Evolutionary conservation across 2,113 vertebrate species (phyloP), one percentile per base, ranked within the genome.

Genomic region (Bucco capensis): DNA sequence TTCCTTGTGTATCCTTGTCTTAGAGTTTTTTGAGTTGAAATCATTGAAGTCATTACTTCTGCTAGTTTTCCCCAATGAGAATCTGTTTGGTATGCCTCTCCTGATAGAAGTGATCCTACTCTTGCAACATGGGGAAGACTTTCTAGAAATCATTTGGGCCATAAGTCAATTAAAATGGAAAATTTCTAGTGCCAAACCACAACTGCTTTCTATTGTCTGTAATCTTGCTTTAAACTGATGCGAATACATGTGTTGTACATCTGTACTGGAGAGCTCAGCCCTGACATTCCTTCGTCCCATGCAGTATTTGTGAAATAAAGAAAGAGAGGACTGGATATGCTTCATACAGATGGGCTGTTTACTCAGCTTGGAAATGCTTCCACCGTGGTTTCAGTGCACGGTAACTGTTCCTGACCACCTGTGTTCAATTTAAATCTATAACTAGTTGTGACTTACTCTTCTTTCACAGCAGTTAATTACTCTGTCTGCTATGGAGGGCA

Each of bases 211-310:
- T 71, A 90, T 74, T 65, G 83, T 94, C 82, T 94, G 76, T 92
- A 94, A 75, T 96, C 88, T 83, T 86, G 88, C 92, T 96, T 95
- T 93, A 91, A 97, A 95, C 92, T 84, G 61, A 81, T 90, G 79
- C n/a, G 81, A 88, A 91, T 91, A 90, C 97, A 97, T 95, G 86
- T 97, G 97, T 96, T 97, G 91, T 93, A 35, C 96, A 97, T 97
- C 95, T 97, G 95, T 83, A 76, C 64, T 86, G 66, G 74, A 95
- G 88, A 91, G 69, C 67, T 96, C 76, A 90, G 91, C 88, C 75
- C 90, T 92, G 84, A 95, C 96, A 94, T 97, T 98, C 96, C 91
- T 96, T 96, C 74, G 35, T 96, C 85, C 93, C 83, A 14, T 97
- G 96, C 82, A 95, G 40, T 95, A 96, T 96, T 97, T 97, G 77